Percentiles rank a stretch among this genome's conserved stretches.
phyloP scores from a whole-genome alignment of 1,140 invertebrate species.

The Mercenaria mercenaria region DNA sequence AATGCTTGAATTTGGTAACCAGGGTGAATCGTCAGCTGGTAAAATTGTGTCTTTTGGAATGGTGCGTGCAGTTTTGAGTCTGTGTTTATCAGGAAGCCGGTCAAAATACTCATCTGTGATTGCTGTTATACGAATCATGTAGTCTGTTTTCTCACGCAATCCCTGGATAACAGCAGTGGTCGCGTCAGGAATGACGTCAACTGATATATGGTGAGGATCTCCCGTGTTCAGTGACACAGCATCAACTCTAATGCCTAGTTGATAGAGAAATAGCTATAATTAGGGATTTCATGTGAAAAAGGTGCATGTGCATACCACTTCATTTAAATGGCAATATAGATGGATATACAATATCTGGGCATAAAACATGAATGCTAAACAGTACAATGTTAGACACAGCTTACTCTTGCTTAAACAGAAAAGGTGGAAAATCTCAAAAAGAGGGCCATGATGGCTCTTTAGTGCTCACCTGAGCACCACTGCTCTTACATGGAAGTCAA shows the following conservation, averaged over 20 bases:
- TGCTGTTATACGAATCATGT: conserved; percentile 84
- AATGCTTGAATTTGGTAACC: conserved; percentile 84
- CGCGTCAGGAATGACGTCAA: conserved; percentile 82
- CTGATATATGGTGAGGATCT: conserved; percentile 76
- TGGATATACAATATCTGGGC: no score
- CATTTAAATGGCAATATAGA: no score
- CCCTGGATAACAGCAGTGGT: conserved; percentile 80
- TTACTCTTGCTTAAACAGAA: no score
- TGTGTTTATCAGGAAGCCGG: conserved; percentile 81
- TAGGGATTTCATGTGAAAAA: no score
- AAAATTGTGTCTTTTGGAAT: conserved; percentile 80
- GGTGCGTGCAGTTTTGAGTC: conserved; percentile 76
- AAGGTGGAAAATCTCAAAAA: no score
- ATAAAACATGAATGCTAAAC: no score
- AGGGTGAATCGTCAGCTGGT: conserved; percentile 80
- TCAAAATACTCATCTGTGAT: conserved; percentile 86
- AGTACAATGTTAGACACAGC: no score
- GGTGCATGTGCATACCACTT: no score
- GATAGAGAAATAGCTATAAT: no score
- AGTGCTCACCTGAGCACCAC: no score
- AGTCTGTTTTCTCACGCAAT: conserved; percentile 84
- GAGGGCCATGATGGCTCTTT: no score
- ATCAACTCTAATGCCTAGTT: conserved; percentile 83
- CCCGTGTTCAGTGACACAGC: conserved; percentile 81
- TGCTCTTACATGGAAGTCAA: no score